Evolutionary conservation across 2,113 vertebrate genomes (phyloP), one percentile per base, ranked within the genome.

Genomic region (Osmerus eperlanus): DNA sequence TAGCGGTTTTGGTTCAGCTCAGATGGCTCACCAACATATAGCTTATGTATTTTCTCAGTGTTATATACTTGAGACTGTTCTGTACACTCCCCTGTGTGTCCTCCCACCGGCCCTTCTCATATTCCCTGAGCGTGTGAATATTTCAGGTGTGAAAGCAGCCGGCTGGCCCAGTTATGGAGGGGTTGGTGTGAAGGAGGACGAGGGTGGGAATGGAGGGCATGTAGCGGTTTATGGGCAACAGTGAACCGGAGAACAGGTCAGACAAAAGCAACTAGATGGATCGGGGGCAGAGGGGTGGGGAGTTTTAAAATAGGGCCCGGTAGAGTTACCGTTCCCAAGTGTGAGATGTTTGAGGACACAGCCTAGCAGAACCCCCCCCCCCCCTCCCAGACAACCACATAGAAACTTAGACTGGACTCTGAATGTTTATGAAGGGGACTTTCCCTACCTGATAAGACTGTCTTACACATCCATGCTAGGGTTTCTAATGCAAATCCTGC

Each of bases 61-160:
- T 47, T 12, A 47, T 47, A 47, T 8, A 5, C 41, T 7, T 12
- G 41, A 47, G 41, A 7, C 41, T 9, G 8, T 47, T 47, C 41
- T 47, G 41, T 47, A n/a, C n/a, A n/a, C n/a, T 29, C 28, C 69
- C 5, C 5, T 11, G 8, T 11, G 15, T 65, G 14, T 28, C 59
- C 21, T 14, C 63, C 58, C 18, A 75, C 73, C 63, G 51, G 54
- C 68, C 9, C 54, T 13, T 67, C 77, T 86, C 78, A 2, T 67
- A 72, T 89, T 85, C 82, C 83, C 72, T 56, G 23, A 70, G 61
- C 47, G 64, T 87, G 89, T 85, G 74, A 81, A 86, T 85, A 81
- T 78, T 88, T 87, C 29, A 78, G 75, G 67, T 75, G 78, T 59
- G 79, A 77, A 51, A 29, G 36, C 59, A 79, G 67, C 69, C 15